A percentile compares a stretch with the other conserved stretches of the same genome.
Conservation (phyloP, 2,888 invertebrate species). For the Nycteola revayana region DNA sequence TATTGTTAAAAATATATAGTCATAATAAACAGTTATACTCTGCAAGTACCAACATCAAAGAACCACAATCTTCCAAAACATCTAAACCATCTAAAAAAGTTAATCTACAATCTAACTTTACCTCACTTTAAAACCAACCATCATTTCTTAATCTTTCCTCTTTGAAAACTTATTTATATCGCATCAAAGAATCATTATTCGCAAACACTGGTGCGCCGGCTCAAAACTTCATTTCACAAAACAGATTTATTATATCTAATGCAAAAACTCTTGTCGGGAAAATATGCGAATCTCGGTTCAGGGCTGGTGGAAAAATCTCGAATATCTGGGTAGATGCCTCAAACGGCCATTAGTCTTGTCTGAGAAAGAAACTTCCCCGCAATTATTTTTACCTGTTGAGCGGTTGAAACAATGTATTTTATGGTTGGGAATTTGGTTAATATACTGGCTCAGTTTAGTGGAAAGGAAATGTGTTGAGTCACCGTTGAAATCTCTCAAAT, state of each 20-base stretch:
- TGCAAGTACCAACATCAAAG: too few relatives aligned
- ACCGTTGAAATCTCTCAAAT: slow-evolving; percentile 31
- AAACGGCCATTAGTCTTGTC: slow-evolving; percentile 38
- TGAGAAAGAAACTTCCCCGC: slow-evolving; percentile 34
- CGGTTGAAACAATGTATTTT: slow-evolving; percentile 46
- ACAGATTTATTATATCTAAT: slow-evolving; percentile 49
- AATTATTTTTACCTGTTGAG: slow-evolving; percentile 63
- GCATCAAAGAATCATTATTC: slow-evolving; percentile 32
- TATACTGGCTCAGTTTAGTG: slow-evolving; percentile 47
- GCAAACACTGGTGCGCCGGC: slow-evolving; percentile 19
- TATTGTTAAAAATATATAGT: too few relatives aligned
- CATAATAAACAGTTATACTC: too few relatives aligned
- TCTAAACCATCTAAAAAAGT: too few relatives aligned
- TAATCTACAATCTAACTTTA: slow-evolving; percentile 2
- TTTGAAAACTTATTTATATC: slow-evolving; percentile 25
- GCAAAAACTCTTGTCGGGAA: slow-evolving; percentile 43
- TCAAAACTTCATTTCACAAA: slow-evolving; percentile 40
- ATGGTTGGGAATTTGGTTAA: slow-evolving; percentile 51
- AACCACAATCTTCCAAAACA: too few relatives aligned
- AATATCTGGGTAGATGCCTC: slow-evolving; percentile 34
- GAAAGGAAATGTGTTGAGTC: slow-evolving; percentile 42
- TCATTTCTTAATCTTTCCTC: slow-evolving; percentile 18
- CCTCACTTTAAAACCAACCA: slow-evolving; percentile 4
- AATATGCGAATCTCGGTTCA: slow-evolving; percentile 40
- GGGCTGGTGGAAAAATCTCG: slow-evolving; percentile 41